Evolutionary conservation across 2,113 vertebrate species (phyloP).

Genomic region (Gallinago undulata): DNA sequence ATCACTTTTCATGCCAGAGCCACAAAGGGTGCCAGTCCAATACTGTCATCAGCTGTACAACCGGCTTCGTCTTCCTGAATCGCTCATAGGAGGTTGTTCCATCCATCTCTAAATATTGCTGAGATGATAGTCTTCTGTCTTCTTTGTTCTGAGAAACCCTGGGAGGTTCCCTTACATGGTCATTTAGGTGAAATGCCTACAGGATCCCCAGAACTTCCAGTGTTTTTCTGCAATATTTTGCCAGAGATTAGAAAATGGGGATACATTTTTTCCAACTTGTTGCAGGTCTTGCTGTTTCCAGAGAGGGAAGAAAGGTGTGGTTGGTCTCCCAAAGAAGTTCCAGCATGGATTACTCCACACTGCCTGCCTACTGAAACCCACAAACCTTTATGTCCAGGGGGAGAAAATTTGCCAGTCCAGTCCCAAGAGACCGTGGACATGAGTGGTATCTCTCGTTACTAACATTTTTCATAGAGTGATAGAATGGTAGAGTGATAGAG

Average conservation of each 20-base stretch:
- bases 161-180: background rate
- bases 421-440: background rate
- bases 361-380: background rate
- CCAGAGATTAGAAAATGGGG: background rate
- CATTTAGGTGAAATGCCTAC: background rate
- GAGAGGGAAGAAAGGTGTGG: background rate
- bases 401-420: background rate
- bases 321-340: background rate
- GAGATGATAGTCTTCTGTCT: background rate
- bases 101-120: background rate
- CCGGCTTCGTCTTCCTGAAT: background rate
- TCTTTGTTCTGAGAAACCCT: background rate
- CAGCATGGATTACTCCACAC: background rate
- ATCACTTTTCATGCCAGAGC: background rate
- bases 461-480: background rate
- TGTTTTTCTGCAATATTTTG: background rate
- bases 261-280: background rate
- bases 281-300: background rate
- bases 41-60: background rate
- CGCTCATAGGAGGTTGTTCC: background rate
- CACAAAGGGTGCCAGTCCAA: background rate
- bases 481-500: background rate
- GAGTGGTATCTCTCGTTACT: background rate
- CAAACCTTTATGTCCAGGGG: background rate
- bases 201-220: background rate